Evolutionary conservation across 2,797 vertebrate genomes (phyloP).

Genomic region (Phyllotis vaccarum): DNA sequence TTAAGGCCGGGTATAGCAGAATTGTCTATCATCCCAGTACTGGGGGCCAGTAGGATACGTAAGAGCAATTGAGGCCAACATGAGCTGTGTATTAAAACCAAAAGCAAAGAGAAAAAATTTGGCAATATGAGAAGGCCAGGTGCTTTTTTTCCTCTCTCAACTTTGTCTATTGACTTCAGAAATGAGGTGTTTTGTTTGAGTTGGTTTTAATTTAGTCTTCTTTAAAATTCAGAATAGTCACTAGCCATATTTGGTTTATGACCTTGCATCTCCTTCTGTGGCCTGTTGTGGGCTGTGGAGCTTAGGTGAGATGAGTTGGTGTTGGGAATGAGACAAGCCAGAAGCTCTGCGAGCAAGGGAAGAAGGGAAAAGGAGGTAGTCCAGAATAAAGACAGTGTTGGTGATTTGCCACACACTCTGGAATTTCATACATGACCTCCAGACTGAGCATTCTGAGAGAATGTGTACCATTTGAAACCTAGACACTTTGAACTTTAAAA

Average conservation of each 20-base stretch:
- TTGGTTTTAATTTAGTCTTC: neutral
- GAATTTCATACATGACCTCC: slow-evolving; percentile 7
- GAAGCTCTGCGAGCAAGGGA: neutral
- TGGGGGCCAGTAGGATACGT: too few relatives aligned
- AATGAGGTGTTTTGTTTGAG: slow-evolving; percentile 69
- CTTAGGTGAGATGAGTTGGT: slow-evolving; percentile 60
- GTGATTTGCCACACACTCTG: neutral
- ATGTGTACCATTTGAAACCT: slow-evolving; percentile 19
- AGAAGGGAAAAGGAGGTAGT: neutral
- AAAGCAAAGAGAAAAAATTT: neutral
- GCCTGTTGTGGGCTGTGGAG: slow-evolving; percentile 62
- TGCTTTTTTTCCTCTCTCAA: slow-evolving; percentile 75
- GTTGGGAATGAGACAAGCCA: slow-evolving; percentile 67
- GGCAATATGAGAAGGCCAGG: slow-evolving; percentile 52
- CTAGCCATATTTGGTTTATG: slow-evolving; percentile 66
- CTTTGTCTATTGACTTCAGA: slow-evolving; percentile 69
- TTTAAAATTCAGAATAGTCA: slow-evolving; percentile 84
- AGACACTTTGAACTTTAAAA: slow-evolving; percentile 4
- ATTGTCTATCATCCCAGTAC: too few relatives aligned
- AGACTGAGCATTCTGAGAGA: neutral
- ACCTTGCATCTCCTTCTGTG: slow-evolving; percentile 64
- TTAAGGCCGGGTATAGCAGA: neutral
- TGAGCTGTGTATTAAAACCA: neutral
- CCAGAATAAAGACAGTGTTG: neutral
- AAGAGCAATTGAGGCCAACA: neutral